Evolutionary conservation across 1,140 invertebrate genomes (phyloP).

Genomic region (Drosophila pallidifrons): DNA sequence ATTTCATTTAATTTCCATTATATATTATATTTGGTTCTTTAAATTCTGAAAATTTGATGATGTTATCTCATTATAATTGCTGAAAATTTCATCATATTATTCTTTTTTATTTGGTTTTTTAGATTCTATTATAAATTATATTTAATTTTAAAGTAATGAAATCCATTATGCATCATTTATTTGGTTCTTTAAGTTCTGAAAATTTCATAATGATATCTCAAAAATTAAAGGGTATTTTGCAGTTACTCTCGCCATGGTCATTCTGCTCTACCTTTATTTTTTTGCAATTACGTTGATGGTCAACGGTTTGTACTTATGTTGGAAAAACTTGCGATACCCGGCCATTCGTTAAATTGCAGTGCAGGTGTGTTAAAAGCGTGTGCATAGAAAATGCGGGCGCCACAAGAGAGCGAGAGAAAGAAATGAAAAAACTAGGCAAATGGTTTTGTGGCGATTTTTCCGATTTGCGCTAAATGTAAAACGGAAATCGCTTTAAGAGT

Average conservation of each 20-base stretch:
- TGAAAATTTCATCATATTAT: no score
- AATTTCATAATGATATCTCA: no score
- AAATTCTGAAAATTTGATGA: no score
- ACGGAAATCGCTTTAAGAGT: constrained; percentile 39
- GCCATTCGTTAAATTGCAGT: constrained; percentile 34
- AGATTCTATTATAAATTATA: no score
- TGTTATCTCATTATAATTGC: no score
- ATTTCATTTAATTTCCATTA: no score
- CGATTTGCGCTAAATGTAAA: constrained; percentile 38
- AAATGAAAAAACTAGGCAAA: constrained; percentile 32
- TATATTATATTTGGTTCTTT: no score
- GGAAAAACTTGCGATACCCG: constrained; percentile 52
- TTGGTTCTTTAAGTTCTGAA: not conserved
- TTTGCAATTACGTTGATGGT: constrained; percentile 47
- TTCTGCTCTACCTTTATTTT: not conserved
- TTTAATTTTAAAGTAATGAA: no score
- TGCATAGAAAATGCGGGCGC: constrained; percentile 41
- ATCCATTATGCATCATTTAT: not conserved
- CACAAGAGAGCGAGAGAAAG: constrained; percentile 6
- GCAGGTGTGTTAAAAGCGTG: constrained; percentile 31
- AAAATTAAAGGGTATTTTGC: not conserved
- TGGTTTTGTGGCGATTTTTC: constrained; percentile 28
- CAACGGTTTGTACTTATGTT: constrained; percentile 32
- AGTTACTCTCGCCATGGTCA: not conserved
- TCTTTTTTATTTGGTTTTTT: no score